Evolutionary conservation across 2,797 vertebrate genomes (phyloP), one percentile per base, ranked within the genome.

Genomic region (Neoniphon sammara): DNA sequence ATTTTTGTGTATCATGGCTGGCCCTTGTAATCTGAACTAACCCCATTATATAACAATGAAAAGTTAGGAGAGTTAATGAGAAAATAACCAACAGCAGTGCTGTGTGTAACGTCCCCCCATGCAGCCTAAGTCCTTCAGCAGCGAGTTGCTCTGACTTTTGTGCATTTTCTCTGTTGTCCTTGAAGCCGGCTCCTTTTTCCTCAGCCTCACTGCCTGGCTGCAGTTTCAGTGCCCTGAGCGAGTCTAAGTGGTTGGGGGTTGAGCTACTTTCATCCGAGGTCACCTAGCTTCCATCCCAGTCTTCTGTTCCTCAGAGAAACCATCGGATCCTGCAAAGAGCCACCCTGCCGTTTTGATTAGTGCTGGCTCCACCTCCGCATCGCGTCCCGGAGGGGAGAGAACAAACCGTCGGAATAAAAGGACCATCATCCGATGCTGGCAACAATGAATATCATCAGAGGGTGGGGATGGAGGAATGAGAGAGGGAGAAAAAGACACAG

Each of bases 261-360:
- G 81, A 73, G 76, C 56, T 69, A n/a, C 77, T 80, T 87, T 89
- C 75, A 81, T 81, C 82, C 31, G 55, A 82, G 85, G 86, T 90
- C 86, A 84, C 74, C 72, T 81, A 39, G 59, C 75, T 77, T 86
- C 84, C 84, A 70, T 87, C 75, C 80, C 60, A 9, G 76, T 44
- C 76, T 86, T 78, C 81, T 80, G 85, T 65, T 85, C 80, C 85
- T 87, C 49, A 7, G 85, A 90, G 79, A 71, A 80, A 39, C 73
- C 2, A 7, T 56, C 20, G 69, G 64, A 78, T 83, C 62, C 39
- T 70, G 70, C 67, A 71, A 72, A 83, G 79, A 79, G 75, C 64
- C 56, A 76, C 82, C 85, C 83, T 67, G 78, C 63, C 25, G 83
- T 85, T 91, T 87, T 87, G 82, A 90, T 90, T 89, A 80, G 84